Evolutionary conservation across 1,140 invertebrate species (phyloP), one percentile per base, ranked within the genome.

Genomic region (Tetramorium parvispinum): DNA sequence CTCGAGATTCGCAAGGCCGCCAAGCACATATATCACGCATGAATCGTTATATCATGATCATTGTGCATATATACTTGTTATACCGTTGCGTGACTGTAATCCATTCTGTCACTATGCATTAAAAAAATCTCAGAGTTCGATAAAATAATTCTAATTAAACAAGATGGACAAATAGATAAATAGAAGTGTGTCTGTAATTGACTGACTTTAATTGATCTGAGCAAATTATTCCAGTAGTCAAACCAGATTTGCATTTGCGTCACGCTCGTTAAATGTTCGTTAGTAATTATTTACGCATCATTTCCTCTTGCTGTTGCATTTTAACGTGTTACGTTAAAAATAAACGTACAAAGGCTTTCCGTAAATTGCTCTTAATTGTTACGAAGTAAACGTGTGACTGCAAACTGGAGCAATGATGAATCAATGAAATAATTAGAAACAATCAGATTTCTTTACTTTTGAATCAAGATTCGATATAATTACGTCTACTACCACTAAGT

Each of bases 31-130:
- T 88, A 82, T 70, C 77, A 88, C 87, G 86, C 92, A 87, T 93
- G 93, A 89, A 77, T 87, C 85, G 91, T 93, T 93, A 93, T 93
- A 93, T 93, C 92, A 94, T 78, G 46, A 78, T 87, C 57, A 40
- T 32, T 59, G 43, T 73, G 53, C 27, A 75, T 32, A 73, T 59
- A 46, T 32, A 55, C 10, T 59, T 57, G 63, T 21, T 66, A 51
- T 66, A 79, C n/a, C 6, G 21, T 81, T 40, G 68, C 79, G 43
- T 73, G 68, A 83, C 53, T 46, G n/a, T 32, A 49, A 59, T 49
- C 40, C 18, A 59, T 75, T 53, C 68, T 73, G 53, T 83, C 53
- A 40, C 49, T 46, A 5, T 24, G 21, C 40, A 46, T 13, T 32
- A n/a, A 46, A 73, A 73, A 53, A 59, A 18, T 11, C 21, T 4